Evolutionary conservation across 2,113 vertebrate genomes (phyloP).

Genomic region (Colaptes auratus): DNA sequence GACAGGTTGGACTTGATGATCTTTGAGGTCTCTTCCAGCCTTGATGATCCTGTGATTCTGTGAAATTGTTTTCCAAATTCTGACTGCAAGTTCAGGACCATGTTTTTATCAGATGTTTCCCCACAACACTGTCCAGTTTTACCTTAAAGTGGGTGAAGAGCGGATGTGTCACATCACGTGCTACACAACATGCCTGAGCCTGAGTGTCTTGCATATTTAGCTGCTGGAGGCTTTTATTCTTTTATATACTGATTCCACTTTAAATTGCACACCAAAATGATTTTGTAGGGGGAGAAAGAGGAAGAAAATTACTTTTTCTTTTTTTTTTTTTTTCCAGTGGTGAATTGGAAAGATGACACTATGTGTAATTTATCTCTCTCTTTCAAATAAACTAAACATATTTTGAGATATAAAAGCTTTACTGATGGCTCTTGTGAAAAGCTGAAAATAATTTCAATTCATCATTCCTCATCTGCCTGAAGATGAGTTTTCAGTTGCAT

Average conservation of each 20-base stretch:
- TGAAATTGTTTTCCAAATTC: not conserved
- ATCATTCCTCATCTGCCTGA: constrained; percentile 6
- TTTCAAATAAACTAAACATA: not conserved
- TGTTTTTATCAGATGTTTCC: not conserved
- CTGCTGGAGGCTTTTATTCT: not conserved
- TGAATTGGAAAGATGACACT: not conserved
- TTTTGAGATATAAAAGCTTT: not conserved
- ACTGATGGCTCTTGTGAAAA: constrained; percentile 19
- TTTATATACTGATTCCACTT: not conserved
- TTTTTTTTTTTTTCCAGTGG: not conserved
- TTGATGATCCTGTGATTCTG: too few species aligned
- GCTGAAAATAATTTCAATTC: constrained; percentile 10
- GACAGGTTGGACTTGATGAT: too few species aligned
- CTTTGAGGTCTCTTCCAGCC: too few species aligned
- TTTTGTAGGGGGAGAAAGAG: not conserved
- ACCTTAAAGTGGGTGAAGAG: not conserved
- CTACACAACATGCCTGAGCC: not conserved
- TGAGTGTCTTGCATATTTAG: not conserved
- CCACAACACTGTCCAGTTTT: not conserved
- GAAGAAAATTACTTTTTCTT: not conserved
- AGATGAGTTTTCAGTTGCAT: constrained; percentile 1
- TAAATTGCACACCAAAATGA: not conserved
- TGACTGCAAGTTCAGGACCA: not conserved
- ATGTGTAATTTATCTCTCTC: constrained; percentile 13
- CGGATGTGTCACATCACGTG: not conserved